Evolutionary conservation across 2,113 vertebrate species (phyloP).

Genomic region (Eira barbara): DNA sequence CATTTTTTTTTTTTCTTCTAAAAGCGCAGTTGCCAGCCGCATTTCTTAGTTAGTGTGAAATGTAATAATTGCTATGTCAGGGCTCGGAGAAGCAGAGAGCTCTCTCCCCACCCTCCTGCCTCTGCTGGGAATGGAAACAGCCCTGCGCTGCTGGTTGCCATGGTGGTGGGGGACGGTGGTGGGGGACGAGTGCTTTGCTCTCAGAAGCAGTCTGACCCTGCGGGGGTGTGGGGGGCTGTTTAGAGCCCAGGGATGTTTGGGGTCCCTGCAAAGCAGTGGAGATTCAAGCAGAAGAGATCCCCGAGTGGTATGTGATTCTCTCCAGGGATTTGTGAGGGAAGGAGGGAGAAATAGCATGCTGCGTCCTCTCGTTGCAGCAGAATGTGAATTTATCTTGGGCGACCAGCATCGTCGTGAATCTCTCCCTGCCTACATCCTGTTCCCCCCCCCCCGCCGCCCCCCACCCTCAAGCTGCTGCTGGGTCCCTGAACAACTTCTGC

Average conservation of each 20-base stretch:
- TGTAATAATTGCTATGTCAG: conserved; percentile 68
- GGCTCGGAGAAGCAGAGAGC: neutral
- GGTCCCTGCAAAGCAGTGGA: neutral
- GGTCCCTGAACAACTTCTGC: neutral
- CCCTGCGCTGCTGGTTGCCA: conserved; percentile 10
- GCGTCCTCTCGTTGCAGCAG: neutral
- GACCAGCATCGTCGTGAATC: neutral
- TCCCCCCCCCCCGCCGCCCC: fast-evolving
- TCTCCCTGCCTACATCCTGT: neutral
- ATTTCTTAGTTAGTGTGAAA: conserved; percentile 54
- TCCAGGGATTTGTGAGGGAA: neutral
- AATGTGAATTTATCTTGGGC: neutral
- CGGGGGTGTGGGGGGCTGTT: neutral
- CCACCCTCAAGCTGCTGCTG: fast-evolving
- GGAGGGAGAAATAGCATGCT: neutral
- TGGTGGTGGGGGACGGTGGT: neutral
- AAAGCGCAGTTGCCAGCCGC: conserved; percentile 41
- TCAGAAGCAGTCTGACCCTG: neutral
- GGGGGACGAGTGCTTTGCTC: neutral
- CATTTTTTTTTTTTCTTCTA: neutral
- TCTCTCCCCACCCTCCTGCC: neutral
- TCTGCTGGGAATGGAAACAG: neutral
- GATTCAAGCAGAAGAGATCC: neutral
- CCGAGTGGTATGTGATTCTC: neutral
- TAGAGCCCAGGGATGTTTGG: neutral